Percentiles rank a stretch among this genome's conserved stretches.
Evolutionary conservation across 92 coral and sea anemone genomes (phyloP).

Genomic region (Nematostella vectensis): DNA sequence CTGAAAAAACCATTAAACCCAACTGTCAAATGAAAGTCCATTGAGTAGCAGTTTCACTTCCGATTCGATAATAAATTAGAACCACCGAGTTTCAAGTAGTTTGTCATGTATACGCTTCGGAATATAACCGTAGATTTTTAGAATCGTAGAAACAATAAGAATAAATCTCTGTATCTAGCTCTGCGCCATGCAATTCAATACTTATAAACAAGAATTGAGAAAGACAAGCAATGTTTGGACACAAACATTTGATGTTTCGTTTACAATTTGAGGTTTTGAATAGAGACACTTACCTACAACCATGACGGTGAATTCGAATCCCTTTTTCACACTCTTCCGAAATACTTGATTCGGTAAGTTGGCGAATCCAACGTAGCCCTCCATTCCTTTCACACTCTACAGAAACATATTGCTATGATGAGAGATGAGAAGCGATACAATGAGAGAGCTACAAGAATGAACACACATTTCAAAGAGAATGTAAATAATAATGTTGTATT

Average conservation of each 20-base stretch:
- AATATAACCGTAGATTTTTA: no score
- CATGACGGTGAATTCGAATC: conserved; percentile 98
- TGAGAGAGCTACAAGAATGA: no score
- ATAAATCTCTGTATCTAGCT: no score
- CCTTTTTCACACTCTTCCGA: conserved; percentile 96
- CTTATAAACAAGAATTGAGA: conserved; percentile 11
- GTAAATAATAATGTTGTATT: no score
- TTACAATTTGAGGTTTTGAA: no score
- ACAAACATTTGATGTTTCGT: not conserved
- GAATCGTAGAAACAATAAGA: no score
- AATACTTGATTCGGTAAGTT: conserved; percentile 99
- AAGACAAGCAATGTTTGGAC: conserved; percentile 3
- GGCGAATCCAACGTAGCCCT: conserved; percentile 97
- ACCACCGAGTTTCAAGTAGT: no score
- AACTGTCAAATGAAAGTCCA: conserved; percentile 10
- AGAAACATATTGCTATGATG: not conserved
- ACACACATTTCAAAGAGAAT: no score
- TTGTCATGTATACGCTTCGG: no score
- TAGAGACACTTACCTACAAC: conserved; percentile 98
- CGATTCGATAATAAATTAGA: no score
- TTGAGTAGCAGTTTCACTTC: conserved; percentile 21
- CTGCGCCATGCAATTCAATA: conserved; percentile 18
- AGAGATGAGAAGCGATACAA: not conserved
- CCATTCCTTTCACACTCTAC: conserved; percentile 96
- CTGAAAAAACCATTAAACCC: conserved; percentile 6